phyloP scores from a whole-genome alignment of 1,140 invertebrate genomes.

The Trissolcus basalis region DNA sequence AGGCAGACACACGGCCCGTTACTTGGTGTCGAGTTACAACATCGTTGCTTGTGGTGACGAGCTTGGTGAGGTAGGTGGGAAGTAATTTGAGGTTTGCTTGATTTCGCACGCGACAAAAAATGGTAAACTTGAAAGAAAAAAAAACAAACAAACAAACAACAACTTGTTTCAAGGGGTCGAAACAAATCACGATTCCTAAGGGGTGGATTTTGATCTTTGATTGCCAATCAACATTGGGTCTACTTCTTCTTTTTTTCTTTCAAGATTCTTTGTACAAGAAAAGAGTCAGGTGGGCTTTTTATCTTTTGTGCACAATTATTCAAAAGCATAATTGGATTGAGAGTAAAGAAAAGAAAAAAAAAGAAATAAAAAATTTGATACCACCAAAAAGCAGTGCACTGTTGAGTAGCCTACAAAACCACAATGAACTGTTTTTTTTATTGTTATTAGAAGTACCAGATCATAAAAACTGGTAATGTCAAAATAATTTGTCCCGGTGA shows the following conservation, averaged over 20 bases:
- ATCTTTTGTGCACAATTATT: no score
- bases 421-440: background rate
- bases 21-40: constrained; percentile 60
- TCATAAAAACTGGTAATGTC: no score
- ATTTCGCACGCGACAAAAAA: constrained; percentile 66
- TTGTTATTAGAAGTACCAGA: background rate
- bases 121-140: constrained; percentile 24
- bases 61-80: constrained; percentile 46
- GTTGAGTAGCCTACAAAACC: background rate
- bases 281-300: no score
- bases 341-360: no score
- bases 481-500: no score
- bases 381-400: background rate
- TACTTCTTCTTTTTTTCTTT: background rate
- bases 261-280: no score
- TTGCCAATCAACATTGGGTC: constrained; percentile 25
- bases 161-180: constrained; percentile 55
- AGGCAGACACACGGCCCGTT: constrained; percentile 56
- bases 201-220: constrained; percentile 39
- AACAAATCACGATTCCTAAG: constrained; percentile 34
- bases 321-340: no score
- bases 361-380: no score
- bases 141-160: constrained; percentile 59
- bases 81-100: constrained; percentile 69
- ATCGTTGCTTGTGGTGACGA: constrained; percentile 41